Conservation (phyloP, 2,888 invertebrate genomes). For the Iselma pallidipennis region DNA sequence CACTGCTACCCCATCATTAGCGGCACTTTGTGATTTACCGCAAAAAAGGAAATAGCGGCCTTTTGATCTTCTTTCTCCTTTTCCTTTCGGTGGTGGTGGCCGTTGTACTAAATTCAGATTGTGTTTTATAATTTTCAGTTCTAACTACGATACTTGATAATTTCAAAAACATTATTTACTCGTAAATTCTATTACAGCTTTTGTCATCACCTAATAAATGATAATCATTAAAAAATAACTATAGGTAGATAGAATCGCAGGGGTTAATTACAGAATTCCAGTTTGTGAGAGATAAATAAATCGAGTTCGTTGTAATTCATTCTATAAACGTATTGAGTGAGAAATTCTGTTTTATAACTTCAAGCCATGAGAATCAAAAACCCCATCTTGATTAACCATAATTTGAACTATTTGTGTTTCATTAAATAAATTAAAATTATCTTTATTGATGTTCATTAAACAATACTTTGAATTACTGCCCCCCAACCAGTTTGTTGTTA, state of each 20-base stretch:
- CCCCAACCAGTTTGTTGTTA: background rate
- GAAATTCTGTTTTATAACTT: background rate
- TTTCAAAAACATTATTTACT: constrained; percentile 8
- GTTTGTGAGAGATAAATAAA: background rate
- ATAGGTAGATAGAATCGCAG: no score
- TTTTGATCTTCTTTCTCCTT: background rate
- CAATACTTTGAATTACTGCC: background rate
- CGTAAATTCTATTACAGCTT: no score
- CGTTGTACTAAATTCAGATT: no score
- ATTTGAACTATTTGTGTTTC: background rate
- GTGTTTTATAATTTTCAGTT: no score
- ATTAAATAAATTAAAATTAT: background rate
- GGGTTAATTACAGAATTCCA: background rate
- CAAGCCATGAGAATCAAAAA: background rate
- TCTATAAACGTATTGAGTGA: background rate
- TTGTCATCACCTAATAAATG: no score
- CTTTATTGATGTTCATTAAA: background rate
- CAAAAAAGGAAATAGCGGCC: constrained; percentile 14
- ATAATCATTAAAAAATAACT: no score
- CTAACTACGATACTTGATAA: no score
- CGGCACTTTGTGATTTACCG: constrained; percentile 43
- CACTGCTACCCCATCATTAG: constrained; percentile 50
- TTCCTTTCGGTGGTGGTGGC: no score
- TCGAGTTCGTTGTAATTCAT: no score
- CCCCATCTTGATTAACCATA: no score